Evolutionary conservation across 2,888 invertebrate genomes (phyloP), one percentile per base, ranked within the genome.

Genomic region (Metopia argyrocephala): DNA sequence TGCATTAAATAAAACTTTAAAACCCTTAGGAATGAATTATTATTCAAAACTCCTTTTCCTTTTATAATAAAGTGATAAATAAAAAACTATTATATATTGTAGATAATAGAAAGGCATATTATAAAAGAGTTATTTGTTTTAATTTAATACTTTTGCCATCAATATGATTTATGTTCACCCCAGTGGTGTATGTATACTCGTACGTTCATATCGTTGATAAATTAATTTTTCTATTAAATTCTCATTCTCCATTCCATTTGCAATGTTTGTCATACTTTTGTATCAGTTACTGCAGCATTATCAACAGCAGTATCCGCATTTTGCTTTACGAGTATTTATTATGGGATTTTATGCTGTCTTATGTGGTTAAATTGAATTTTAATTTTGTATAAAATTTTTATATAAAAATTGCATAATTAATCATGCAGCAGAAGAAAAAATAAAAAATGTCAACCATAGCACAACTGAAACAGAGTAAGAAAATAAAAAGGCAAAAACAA

Each of bases 331-430:
- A n/a, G n/a, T n/a, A 38, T 38, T 38, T 38, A 38, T 38, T 38
- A 38, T 38, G 38, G 38, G 38, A 38, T 38, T 38, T 38, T 12
- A 12, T 38, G 38, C 57, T 25, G 6, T 48, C 27, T 56, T 66
- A 6, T 68, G 71, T 68, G 71, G 76, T 80, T 73, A 76, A 80
- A 80, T 69, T 76, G 69, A 80, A 80, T 80, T 76, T 73, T 76
- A 80, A 69, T 80, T 76, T 80, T 73, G n/a, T 65, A 73, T 73
- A 65, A 64, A 80, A 61, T 59, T 38, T 38, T 38, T 78, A 74
- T 76, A 73, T 52, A 70, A 78, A 73, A 78, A 74, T 74, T 74
- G 69, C 69, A 78, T 74, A 78, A 81, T 81, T 78, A 81, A 81
- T 81, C 80, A 81, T 74, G 69, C 69, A 61, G 76, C 69, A 81